Evolutionary conservation across 1,140 invertebrate species (phyloP).

Genomic region (Neodiprion fabricii): DNA sequence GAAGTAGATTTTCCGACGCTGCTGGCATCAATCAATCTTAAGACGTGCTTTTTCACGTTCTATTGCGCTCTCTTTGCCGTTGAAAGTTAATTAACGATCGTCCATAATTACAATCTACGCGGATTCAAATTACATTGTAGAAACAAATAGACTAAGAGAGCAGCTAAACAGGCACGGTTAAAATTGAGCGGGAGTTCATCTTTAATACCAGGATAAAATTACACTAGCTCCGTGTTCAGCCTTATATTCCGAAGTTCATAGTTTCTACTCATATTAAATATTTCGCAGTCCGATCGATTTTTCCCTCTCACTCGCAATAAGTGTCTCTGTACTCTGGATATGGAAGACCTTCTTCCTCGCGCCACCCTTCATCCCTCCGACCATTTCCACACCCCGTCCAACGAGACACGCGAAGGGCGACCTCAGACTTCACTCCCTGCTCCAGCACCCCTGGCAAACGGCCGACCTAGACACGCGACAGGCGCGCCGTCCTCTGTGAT

Average conservation of each 20-base stretch:
- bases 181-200: too few relatives aligned
- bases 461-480: slow-evolving; percentile 2
- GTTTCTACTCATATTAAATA: not conserved
- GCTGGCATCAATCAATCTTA: too few relatives aligned
- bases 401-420: not conserved
- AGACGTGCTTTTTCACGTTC: not conserved
- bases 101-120: not conserved
- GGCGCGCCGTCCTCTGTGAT: slow-evolving; percentile 43
- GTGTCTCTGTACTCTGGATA: too few relatives aligned
- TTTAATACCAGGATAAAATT: too few relatives aligned
- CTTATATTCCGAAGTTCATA: not conserved
- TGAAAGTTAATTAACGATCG: not conserved
- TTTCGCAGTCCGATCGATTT: not conserved
- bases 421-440: slow-evolving; percentile 4
- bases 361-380: not conserved
- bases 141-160: too few relatives aligned
- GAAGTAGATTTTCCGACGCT: too few relatives aligned
- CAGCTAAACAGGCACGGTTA: too few relatives aligned
- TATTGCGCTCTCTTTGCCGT: not conserved
- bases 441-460: not conserved
- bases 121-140: not conserved
- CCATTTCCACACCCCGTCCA: not conserved
- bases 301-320: not conserved
- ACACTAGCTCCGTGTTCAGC: not conserved
- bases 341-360: too few relatives aligned